These are phyloP conservation scores for Karalla daura DNA, from an alignment of 2,797 vertebrate genomes.

Conservation along the genomic window DNA sequence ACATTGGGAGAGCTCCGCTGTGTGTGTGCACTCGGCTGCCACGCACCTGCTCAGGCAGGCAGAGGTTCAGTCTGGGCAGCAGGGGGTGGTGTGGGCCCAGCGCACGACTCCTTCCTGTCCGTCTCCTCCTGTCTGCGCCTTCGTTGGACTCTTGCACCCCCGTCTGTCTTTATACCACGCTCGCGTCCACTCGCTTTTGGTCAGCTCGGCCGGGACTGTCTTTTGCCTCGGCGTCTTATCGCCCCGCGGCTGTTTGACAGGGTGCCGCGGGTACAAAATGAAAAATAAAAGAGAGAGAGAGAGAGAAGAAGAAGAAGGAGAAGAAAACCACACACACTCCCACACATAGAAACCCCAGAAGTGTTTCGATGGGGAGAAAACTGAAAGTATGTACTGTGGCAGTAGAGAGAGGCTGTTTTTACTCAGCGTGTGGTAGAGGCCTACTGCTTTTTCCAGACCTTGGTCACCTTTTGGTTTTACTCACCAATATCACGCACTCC, in stretches of 20 bases:
- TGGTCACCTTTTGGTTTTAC: slow-evolving; percentile 78
- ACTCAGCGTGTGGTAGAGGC: slow-evolving; percentile 52
- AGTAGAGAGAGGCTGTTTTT: not conserved
- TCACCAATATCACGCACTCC: slow-evolving; percentile 71
- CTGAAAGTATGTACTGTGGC: slow-evolving; percentile 59
- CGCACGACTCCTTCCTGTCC: slow-evolving; percentile 14
- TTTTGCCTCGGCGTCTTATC: slow-evolving; percentile 2
- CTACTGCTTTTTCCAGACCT: slow-evolving; percentile 75
- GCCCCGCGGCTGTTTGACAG: slow-evolving; percentile 30
- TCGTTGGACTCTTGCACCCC: not conserved
- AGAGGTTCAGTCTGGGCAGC: slow-evolving; percentile 54
- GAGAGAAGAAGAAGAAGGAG: too few relatives aligned
- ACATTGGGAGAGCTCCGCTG: not conserved
- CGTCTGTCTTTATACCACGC: not conserved
- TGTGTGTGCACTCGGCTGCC: not conserved
- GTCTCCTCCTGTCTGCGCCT: slow-evolving; percentile 18
- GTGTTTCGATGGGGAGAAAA: slow-evolving; percentile 68
- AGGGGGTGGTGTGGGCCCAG: slow-evolving; percentile 78
- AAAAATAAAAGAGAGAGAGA: not conserved
- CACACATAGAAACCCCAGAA: slow-evolving; percentile 70
- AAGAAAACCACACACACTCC: slow-evolving; percentile 60
- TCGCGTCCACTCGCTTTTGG: too few relatives aligned
- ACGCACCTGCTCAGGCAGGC: not conserved
- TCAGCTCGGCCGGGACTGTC: too few relatives aligned
- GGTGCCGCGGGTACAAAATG: slow-evolving; percentile 4